Evolutionary conservation across 2,797 vertebrate genomes (phyloP), one percentile per base, ranked within the genome.

Genomic region (Ambastaia sidthimunki): DNA sequence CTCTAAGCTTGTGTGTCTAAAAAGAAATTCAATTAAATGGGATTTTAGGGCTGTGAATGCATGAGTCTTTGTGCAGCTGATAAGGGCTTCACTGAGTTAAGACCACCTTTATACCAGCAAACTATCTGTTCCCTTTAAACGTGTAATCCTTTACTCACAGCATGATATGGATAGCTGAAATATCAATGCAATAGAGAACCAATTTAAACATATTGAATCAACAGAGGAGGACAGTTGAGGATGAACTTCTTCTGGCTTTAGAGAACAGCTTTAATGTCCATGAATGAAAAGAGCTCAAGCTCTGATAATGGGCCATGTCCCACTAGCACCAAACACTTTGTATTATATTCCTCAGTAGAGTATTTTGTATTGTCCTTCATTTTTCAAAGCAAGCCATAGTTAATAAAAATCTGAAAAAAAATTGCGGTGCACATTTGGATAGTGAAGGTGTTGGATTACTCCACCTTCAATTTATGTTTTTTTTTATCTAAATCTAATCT

Each of bases 1-100:
- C 95, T 96, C 96, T 96, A 95, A 96, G 96, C 96, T 95, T 94
- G 95, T 95, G 96, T 95, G 94, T 96, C 95, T 95, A 91, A 93
- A 94, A 95, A 96, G 95, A 98, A 99, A 99, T 98, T 98, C 97
- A 99, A 99, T 99, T 99, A 99, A 98, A 96, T 96, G 95, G 97
- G 96, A 97, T 98, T 98, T 98, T 96, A 96, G 95, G 93, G 92
- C 94, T 97, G 95, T 98, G 97, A 98, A 99, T 98, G 96, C 96
- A 95, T 95, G 94, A 93, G 95, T 95, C 94, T 93, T 93, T 93
- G 90, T 91, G 88, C 90, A 89, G 91, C 95, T 96, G 97, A 99
- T 99, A 99, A 99, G 97, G 93, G 94, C 91, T 92, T 92, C 89
- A 91, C 89, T 84, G 89, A 89, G 87, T 89, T 84, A 87, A 91